These are phyloP conservation scores for Drosophila arawakana DNA, from an alignment of 1,140 invertebrate genomes.

Conservation along the genomic window DNA sequence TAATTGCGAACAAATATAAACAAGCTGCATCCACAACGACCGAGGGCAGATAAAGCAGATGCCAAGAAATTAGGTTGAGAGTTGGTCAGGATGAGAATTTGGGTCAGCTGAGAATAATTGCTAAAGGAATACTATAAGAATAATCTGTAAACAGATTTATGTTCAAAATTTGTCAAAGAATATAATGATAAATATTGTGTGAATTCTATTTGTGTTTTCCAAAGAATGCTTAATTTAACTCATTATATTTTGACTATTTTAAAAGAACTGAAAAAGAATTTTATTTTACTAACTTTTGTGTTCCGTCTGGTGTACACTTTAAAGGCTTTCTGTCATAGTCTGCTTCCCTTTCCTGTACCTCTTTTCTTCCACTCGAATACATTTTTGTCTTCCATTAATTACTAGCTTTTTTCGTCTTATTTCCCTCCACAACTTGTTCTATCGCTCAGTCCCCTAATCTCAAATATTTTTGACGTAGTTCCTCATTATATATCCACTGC, in stretches of 20 bases:
- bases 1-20: slow-evolving; percentile 68
- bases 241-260: neutral
- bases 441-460: slow-evolving; percentile 1
- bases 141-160: neutral
- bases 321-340: neutral
- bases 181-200: too few species aligned
- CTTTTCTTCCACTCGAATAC: neutral
- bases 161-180: neutral
- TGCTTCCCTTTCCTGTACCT: neutral
- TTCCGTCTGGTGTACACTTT: neutral
- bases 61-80: slow-evolving; percentile 25
- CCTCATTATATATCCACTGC: slow-evolving; percentile 1
- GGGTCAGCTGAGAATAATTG: slow-evolving; percentile 30
- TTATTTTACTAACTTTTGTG: too few species aligned
- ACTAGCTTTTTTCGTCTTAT: slow-evolving; percentile 3
- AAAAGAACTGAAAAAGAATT: too few species aligned
- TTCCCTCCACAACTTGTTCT: slow-evolving; percentile 1
- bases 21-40: slow-evolving; percentile 25
- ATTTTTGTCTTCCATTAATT: slow-evolving; percentile 36
- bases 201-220: too few species aligned
- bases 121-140: neutral
- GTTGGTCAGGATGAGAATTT: slow-evolving; percentile 12
- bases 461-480: neutral
- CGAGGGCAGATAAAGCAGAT: slow-evolving; percentile 24
- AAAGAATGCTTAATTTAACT: neutral